Evolutionary conservation across 2,113 vertebrate genomes (phyloP).

Genomic region (Ia io): DNA sequence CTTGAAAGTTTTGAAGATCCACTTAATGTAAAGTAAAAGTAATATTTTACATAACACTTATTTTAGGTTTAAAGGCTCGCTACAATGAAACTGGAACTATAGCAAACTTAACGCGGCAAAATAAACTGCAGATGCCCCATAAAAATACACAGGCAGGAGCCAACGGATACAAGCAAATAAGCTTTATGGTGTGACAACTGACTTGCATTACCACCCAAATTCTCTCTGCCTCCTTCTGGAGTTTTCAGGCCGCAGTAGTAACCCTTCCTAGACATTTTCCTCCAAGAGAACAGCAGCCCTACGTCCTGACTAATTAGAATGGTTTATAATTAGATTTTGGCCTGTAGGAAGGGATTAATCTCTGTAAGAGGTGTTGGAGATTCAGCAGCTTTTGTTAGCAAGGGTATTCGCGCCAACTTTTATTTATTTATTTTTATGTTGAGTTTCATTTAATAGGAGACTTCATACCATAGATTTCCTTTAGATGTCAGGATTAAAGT

Average conservation of each 20-base stretch:
- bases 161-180: constrained; percentile 4
- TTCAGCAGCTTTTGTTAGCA: constrained; percentile 37
- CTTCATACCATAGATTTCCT: neutral
- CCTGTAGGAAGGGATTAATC: constrained; percentile 65
- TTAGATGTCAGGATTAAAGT: constrained; percentile 25
- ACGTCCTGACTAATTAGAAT: constrained; percentile 57
- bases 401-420: neutral
- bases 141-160: constrained; percentile 36
- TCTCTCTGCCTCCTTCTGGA: neutral
- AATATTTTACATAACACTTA: constrained; percentile 60
- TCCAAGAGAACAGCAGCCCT: constrained; percentile 14
- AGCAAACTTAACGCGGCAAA: neutral
- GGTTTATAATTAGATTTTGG: constrained; percentile 68
- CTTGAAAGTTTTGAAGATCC: neutral
- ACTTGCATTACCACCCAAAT: neutral
- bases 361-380: neutral
- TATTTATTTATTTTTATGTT: constrained; percentile 30
- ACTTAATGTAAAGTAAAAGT: constrained; percentile 59
- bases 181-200: neutral
- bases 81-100: neutral
- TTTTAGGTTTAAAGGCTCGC: constrained; percentile 3
- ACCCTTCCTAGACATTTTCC: neutral
- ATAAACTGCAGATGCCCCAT: constrained; percentile 4
- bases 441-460: constrained; percentile 4
- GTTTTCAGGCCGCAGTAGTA: neutral